Evolutionary conservation across 2,888 invertebrate species (phyloP), one percentile per base, ranked within the genome.

Genomic region (Phymatocera aterrima): DNA sequence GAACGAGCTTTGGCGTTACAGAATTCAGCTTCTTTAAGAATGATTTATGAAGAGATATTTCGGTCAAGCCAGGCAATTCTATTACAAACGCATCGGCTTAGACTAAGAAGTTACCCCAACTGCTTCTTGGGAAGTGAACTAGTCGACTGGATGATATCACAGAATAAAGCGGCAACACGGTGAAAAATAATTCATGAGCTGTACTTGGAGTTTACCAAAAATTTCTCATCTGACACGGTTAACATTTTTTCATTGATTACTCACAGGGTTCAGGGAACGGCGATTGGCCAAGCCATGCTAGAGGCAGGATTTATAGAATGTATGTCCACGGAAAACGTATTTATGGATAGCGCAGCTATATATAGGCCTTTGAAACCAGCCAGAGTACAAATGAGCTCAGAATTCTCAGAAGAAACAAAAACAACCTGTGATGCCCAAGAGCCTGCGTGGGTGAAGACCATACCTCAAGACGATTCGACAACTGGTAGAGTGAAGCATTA

Each of bases 121-220:
- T 96, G 96, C 83, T 95, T 97, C 91, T 92, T 95, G 18, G 97
- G 97, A 1, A 94, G 94, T 79, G 96, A 97, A 86, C 91, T 97
- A 12, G 94, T 97, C 3, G 96, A 97, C 87, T 97, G 97, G 97
- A 92, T 97, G 21, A 93, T 96, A 87, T 93, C 94, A 75, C 95
- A 96, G 85, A 95, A 96, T 80, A 94, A 94, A 87, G 95, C 95
- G 54, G 94, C 94, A 74, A 95, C 94, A 0, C 94, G 96, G 96
- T 95, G 89, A 82, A 46, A 15, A 15, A 12, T 46, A 15, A 46
- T 46, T 3, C 18, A 54, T 3, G 8, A 18, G 18, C 24, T n/a
- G n/a, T n/a, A n/a, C n/a, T n/a, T n/a, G n/a, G n/a, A n/a, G n/a
- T n/a, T n/a, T n/a, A n/a, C n/a, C n/a, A n/a, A n/a, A n/a, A n/a